Evolutionary conservation across 2,888 invertebrate genomes (phyloP).

Genomic region (Scaptomyza polygonia): DNA sequence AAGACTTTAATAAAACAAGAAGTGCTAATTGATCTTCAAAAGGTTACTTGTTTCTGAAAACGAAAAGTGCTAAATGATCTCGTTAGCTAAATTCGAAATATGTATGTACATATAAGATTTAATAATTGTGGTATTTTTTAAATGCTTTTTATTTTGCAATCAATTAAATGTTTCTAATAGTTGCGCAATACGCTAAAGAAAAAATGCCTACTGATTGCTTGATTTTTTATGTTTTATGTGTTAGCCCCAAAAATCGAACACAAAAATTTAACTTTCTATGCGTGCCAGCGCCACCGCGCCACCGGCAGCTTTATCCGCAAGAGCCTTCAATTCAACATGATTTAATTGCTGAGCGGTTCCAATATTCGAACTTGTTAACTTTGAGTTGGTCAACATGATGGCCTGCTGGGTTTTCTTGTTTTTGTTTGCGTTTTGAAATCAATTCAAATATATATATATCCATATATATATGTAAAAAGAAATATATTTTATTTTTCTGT

Average conservation of each 20-base stretch:
- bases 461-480: too few relatives aligned
- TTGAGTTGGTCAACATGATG: conserved; percentile 45
- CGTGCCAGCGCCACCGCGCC: conserved; percentile 43
- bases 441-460: conserved; percentile 22
- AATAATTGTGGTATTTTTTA: background rate
- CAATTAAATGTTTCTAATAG: background rate
- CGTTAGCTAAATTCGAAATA: too few relatives aligned
- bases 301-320: conserved; percentile 25
- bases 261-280: conserved; percentile 62
- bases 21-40: too few relatives aligned
- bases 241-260: conserved; percentile 19
- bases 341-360: conserved; percentile 45
- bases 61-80: too few relatives aligned
- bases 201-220: background rate
- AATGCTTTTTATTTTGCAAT: background rate
- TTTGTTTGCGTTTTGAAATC: conserved; percentile 8
- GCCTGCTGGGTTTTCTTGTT: conserved; percentile 40
- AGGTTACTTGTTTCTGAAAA: too few relatives aligned
- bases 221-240: background rate
- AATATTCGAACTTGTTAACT: conserved; percentile 22
- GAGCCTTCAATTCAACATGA: conserved; percentile 42
- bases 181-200: background rate
- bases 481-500: background rate
- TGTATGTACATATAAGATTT: too few relatives aligned
- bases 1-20: too few relatives aligned